Base-by-base conservation (phyloP, 2,888 invertebrate genomes). In the Rhaphigaster nebulosa region DNA sequence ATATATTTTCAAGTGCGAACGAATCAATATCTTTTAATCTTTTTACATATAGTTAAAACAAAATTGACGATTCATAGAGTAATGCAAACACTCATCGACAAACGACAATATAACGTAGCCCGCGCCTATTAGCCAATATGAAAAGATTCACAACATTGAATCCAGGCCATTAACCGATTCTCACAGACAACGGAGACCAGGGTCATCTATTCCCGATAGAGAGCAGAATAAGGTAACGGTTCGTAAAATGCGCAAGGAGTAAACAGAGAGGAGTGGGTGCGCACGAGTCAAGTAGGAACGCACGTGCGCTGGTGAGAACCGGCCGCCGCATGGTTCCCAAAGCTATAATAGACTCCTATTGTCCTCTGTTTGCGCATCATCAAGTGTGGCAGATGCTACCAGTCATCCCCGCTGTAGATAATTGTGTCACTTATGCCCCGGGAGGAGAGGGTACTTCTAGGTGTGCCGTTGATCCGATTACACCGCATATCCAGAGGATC, bases 371-470 rank as follows among this genome's bases (percentile, higher is more conserved):
- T 88, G 60, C 23, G 88, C 54, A 88, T 60, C 88, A 88, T 88
- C 54, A 41, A 88, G 56, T 88, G 41, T 41, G 87, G 88, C 88
- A 88, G 88, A 88, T 65, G 88, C 88, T 88, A 88, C 88, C 88
- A 88, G 88, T 88, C 88, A 88, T 88, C 45, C 45, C 20, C 23
- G n/a, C 84, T 41, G 26, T n/a, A n/a, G 45, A 50, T 84, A 84
- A 84, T 84, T 84, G 84, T 84, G 84, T 84, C 84, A 45, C 84
- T 84, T 84, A 84, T 84, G 26, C 4, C 45, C 45, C 6, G 0
- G 15, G 84, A 10, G 45, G 84, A 26, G 70, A 10, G 70, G 70
- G 70, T 23, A 76, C 70, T 76, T 34, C 70, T 76, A 76, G 70
- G 70, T 76, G 70, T 4, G 38, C 70, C 70, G 38, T n/a, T 76